These are phyloP conservation scores for Bombus haemorrhoidalis DNA, from an alignment of 1,140 invertebrate genomes.

Conservation along the genomic window DNA sequence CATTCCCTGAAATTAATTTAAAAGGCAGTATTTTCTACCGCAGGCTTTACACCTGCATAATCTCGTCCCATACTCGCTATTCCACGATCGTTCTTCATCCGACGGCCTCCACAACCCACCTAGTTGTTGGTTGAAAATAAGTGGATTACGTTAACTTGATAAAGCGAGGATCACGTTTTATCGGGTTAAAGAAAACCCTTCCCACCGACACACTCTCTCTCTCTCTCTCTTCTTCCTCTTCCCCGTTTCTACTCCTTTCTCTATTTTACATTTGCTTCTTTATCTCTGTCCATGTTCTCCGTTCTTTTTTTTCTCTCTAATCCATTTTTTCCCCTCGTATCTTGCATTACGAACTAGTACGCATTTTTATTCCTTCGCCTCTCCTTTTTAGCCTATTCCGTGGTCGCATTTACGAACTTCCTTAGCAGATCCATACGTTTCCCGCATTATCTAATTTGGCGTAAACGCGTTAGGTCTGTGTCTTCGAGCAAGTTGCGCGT, in stretches of 20 bases:
- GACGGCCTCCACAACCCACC: neutral
- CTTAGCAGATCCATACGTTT: neutral
- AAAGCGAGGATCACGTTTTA: constrained; percentile 67
- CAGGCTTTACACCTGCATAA: constrained; percentile 63
- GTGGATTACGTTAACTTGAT: constrained; percentile 65
- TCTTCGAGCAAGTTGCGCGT: neutral
- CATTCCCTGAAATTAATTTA: constrained; percentile 70
- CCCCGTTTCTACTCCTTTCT: neutral
- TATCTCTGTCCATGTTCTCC: neutral
- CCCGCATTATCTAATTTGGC: constrained; percentile 14
- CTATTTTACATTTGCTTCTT: neutral
- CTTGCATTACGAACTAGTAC: neutral
- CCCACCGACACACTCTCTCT: neutral
- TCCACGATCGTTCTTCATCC: constrained; percentile 39
- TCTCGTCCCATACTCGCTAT: constrained; percentile 46
- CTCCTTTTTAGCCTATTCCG: neutral
- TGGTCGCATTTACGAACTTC: neutral
- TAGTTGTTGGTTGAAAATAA: constrained; percentile 59
- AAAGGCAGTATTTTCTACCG: constrained; percentile 64
- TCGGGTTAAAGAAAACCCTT: constrained; percentile 66
- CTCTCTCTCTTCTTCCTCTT: neutral
- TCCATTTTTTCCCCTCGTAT: neutral
- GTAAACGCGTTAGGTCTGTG: constrained; percentile 6
- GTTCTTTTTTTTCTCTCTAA: neutral
- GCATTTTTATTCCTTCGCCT: constrained; percentile 6